Conservation (phyloP, 2,797 vertebrate species). For the Neopelma chrysocephalum region DNA sequence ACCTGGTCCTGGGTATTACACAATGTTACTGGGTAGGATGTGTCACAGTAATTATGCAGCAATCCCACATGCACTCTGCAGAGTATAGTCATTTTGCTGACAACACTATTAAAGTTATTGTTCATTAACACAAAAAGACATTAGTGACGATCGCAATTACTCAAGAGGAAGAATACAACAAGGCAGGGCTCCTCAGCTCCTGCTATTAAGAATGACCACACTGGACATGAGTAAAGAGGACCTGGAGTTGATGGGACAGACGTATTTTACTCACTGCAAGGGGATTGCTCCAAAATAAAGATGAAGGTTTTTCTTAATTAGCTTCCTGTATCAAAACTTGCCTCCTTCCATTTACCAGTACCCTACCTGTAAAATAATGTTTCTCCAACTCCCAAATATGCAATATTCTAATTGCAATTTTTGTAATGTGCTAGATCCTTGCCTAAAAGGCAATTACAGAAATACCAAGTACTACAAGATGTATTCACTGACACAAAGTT, state of each 20-base stretch:
- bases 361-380: background rate
- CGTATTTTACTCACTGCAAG: background rate
- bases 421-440: background rate
- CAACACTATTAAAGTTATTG: background rate
- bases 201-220: background rate
- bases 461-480: background rate
- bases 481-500: background rate
- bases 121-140: fast-evolving
- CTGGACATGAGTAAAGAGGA: background rate
- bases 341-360: background rate
- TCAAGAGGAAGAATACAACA: background rate
- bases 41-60: background rate
- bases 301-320: background rate
- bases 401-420: background rate
- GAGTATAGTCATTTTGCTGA: background rate
- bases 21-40: fast-evolving
- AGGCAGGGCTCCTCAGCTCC: background rate
- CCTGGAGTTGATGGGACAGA: background rate
- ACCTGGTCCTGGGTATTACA: fast-evolving
- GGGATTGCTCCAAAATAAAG: background rate
- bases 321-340: background rate
- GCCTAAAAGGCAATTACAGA: background rate
- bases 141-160: background rate
- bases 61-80: background rate
- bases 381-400: background rate